Evolutionary conservation across 2,797 vertebrate genomes (phyloP), one percentile per base, ranked within the genome.

Genomic region (Acipenser oxyrinchus): DNA sequence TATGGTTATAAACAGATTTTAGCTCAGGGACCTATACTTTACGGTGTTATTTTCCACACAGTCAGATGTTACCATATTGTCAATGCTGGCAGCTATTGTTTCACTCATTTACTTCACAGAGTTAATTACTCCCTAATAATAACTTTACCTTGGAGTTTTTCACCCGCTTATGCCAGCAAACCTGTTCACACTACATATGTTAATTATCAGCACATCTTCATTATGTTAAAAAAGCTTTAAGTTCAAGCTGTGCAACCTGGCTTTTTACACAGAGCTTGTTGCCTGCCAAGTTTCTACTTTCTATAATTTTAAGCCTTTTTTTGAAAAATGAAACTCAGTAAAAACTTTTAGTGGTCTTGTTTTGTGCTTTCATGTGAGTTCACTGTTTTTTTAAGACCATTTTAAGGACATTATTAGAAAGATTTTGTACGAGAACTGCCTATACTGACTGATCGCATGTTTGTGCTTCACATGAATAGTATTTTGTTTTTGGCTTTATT

Each of bases 121-220:
- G 95, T 95, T 97, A 98, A 98, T 98, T 98, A 98, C 95, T 95
- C 94, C 95, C 94, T 94, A 94, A 98, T 98, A 97, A 98, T 98
- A 98, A 96, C 96, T 98, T 97, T 98, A 98, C 96, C 96, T 98
- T 95, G 92, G 94, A 97, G 93, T 97, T 97, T 94, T 92, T 92
- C 89, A 92, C 90, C 84, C 84, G 83, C 90, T 82, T 83, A 88
- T 96, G 95, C 96, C 95, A 96, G 93, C 94, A 97, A 98, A 99
- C 95, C 95, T 97, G 96, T 96, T 97, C 95, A 89, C 95, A 94
- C 93, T 94, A 95, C 95, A 97, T 98, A 98, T 99, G 96, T 95
- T 98, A 97, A 99, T 99, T 97, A 97, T 93, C 93, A 92, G 93
- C 95, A 96, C 95, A 95, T 95, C 93, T 96, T 96, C 94, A 95